phyloP scores from a whole-genome alignment of 2,888 invertebrate species.

The Dromius quadrimaculatus region DNA sequence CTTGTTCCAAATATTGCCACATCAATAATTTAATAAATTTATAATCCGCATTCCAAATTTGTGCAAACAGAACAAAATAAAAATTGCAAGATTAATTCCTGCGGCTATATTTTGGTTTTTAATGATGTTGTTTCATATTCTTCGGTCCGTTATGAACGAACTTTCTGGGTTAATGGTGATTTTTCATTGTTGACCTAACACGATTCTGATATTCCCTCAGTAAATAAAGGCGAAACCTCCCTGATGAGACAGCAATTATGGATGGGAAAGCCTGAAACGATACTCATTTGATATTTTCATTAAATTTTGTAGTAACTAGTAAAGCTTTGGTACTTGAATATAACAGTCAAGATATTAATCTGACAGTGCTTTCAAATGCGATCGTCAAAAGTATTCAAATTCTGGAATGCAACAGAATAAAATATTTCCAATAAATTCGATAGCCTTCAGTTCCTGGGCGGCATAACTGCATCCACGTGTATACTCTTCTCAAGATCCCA shows the following conservation, averaged over 20 bases:
- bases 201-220: slow-evolving; percentile 34
- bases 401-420: background rate
- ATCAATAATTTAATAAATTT: no score
- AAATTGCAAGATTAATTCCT: no score
- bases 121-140: slow-evolving; percentile 48
- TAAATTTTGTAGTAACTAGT: background rate
- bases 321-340: slow-evolving; percentile 3
- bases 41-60: no score
- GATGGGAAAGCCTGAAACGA: background rate
- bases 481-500: background rate
- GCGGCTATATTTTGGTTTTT: slow-evolving; percentile 33
- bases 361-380: background rate
- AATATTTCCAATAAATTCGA: no score
- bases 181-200: slow-evolving; percentile 47
- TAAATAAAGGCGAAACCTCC: slow-evolving; percentile 19
- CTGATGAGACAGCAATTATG: slow-evolving; percentile 22
- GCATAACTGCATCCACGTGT: no score
- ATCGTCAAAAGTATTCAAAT: background rate
- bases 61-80: no score
- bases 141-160: slow-evolving; percentile 23
- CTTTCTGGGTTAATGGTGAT: slow-evolving; percentile 39
- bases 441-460: no score
- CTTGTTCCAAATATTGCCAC: no score
- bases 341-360: background rate
- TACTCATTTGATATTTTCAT: slow-evolving; percentile 11